A percentile compares a stretch with the other conserved stretches of the same genome.
phyloP scores from a whole-genome alignment of 2,797 vertebrate genomes.

The Takifugu ocellatus region DNA sequence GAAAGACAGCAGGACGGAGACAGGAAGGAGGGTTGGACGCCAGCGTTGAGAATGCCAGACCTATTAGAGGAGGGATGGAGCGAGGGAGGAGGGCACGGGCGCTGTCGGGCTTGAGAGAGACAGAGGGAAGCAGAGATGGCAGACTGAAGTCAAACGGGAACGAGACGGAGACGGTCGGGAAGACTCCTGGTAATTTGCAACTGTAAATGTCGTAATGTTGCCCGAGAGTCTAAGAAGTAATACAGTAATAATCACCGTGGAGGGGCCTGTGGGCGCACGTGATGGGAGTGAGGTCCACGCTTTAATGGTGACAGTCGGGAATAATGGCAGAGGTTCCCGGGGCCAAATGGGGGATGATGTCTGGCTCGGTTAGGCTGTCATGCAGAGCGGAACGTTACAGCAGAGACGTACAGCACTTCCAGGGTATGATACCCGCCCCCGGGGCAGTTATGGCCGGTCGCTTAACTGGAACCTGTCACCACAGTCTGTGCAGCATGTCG shows the following conservation, averaged over 20 bases:
- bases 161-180: slow-evolving; percentile 23
- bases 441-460: too few species aligned
- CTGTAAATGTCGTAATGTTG: slow-evolving; percentile 19
- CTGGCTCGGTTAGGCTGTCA: neutral
- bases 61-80: slow-evolving; percentile 49
- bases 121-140: slow-evolving; percentile 8
- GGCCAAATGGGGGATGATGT: neutral
- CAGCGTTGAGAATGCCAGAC: slow-evolving; percentile 52
- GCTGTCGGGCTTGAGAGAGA: slow-evolving; percentile 37
- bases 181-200: slow-evolving; percentile 17
- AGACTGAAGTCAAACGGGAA: slow-evolving; percentile 19
- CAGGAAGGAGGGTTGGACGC: slow-evolving; percentile 18
- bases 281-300: too few species aligned
- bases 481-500: neutral
- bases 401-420: too few species aligned
- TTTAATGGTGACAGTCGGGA: neutral
- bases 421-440: neutral
- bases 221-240: slow-evolving; percentile 7
- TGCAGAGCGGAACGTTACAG: neutral
- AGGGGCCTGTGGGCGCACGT: too few species aligned
- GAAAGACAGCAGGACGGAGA: slow-evolving; percentile 42
- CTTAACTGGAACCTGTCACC: neutral
- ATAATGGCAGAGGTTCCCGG: neutral
- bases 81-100: slow-evolving; percentile 29
- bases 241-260: slow-evolving; percentile 1